A percentile compares a stretch with the other conserved stretches of the same genome.
These are phyloP conservation scores for Uropsilus gracilis DNA, from an alignment of 2,113 vertebrate genomes.

Conservation along the genomic window DNA sequence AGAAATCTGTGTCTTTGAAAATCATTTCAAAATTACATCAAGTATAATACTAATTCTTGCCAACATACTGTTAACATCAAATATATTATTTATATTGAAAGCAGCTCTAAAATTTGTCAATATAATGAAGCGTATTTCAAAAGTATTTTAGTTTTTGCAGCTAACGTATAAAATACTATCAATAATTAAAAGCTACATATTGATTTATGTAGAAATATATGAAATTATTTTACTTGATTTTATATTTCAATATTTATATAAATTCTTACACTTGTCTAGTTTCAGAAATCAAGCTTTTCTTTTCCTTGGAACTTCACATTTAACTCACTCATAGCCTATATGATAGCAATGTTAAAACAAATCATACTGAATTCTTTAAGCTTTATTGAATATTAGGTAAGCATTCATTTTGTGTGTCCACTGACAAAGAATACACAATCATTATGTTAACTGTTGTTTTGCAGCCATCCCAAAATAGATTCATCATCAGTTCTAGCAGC, in stretches of 20 bases:
- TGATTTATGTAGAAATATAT: not conserved
- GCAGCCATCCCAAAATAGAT: too few species aligned
- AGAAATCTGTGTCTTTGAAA: not conserved
- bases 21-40: not conserved
- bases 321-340: not conserved
- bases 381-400: not conserved
- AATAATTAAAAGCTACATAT: not conserved
- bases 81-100: not conserved
- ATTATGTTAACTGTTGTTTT: not conserved
- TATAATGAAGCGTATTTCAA: not conserved
- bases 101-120: not conserved
- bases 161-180: not conserved
- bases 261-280: not conserved
- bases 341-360: conserved; percentile 14
- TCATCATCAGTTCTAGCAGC: too few species aligned
- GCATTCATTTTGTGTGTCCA: not conserved
- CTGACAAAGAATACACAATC: not conserved
- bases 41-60: not conserved
- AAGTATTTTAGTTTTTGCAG: not conserved
- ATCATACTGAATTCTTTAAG: not conserved
- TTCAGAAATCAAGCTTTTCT: not conserved
- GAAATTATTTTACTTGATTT: not conserved
- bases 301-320: not conserved
- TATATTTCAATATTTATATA: not conserved
- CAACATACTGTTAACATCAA: not conserved